phyloP scores from a whole-genome alignment of 1,140 invertebrate species.

The Pseudachorutes palmiensis region DNA sequence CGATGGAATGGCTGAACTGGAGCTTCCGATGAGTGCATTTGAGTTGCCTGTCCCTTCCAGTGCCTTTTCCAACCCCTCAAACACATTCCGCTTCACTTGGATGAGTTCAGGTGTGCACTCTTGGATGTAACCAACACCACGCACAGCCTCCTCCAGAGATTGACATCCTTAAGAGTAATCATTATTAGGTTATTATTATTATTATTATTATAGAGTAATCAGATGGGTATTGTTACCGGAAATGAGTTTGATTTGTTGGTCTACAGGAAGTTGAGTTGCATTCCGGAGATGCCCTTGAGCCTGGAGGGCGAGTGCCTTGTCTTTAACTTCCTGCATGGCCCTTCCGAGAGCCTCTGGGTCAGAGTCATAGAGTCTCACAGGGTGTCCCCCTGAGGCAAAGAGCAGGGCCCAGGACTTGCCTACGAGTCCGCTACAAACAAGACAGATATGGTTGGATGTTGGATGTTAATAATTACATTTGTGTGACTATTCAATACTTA shows the following conservation, averaged over 20 bases:
- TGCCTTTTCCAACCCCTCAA: slow-evolving; percentile 58
- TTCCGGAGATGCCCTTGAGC: slow-evolving; percentile 64
- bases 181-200: background rate
- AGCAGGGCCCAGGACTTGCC: slow-evolving; percentile 92
- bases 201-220: background rate
- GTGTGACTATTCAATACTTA: background rate
- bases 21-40: slow-evolving; percentile 73
- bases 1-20: slow-evolving; percentile 80
- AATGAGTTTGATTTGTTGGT: background rate
- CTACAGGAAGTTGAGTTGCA: slow-evolving; percentile 50
- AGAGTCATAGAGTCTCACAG: slow-evolving; percentile 77
- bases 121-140: slow-evolving; percentile 67
- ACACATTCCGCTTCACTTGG: slow-evolving; percentile 74
- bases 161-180: slow-evolving; percentile 49
- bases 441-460: background rate
- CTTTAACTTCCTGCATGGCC: background rate
- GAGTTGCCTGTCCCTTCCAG: slow-evolving; percentile 51
- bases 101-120: slow-evolving; percentile 88
- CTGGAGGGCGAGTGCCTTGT: slow-evolving; percentile 49
- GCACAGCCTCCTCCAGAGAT: slow-evolving; percentile 56
- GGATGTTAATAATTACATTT: background rate
- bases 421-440: slow-evolving; percentile 67
- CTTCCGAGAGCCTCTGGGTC: slow-evolving; percentile 47
- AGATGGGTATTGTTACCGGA: background rate
- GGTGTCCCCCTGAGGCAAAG: slow-evolving; percentile 83